Base-by-base conservation (phyloP, 2,113 vertebrate species). In the Emydocephalus ijimae region DNA sequence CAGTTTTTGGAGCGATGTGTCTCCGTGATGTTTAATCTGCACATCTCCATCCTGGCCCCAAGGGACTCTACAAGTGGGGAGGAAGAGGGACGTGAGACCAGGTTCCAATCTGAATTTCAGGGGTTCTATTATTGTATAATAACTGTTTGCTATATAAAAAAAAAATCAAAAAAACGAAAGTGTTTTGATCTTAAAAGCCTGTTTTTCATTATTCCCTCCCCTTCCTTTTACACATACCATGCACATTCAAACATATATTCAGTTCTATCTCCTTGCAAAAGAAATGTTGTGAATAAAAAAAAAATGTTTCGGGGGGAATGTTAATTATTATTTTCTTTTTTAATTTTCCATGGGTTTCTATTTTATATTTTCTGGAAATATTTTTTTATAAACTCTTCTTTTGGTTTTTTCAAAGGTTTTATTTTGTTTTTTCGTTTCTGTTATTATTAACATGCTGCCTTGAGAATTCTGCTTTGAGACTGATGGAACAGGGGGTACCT, bases 141-240 rank as follows among this genome's bases (percentile, higher is more conserved):
- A 91, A 90, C 93, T 89, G 90, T 93, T 93, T 91, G 93, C 93
- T 89, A 93, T 93, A 93, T 89, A 91, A 93, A 93, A n/a, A 93
- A 87, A 18, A 57, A 87, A 57, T 26, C 6, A 74, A 93, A 91
- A 91, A 91, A 88, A 55, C 45, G 87, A n/a, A 61, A 64, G 86
- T 88, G 87, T 91, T 93, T 92, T 89, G 93, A 74, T 93, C 87
- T 93, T 85, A 89, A 91, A 59, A 89, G 87, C 69, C 69, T 91
- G 90, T 89, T 91, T 93, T 89, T 92, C 26, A 20, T 20, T 7
- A 23, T 12, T 29, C 87, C 48, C 52, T 43, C 39, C 4, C 29
- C 61, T 18, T 9, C 18, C 69, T 23, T 57, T 59, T 81, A 81
- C 18, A 81, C 34, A 81, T 3, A 81, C 21, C 74, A 81, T 81